Percentiles rank a stretch among this genome's conserved stretches.
phyloP scores from a whole-genome alignment of 2,797 vertebrate species.

The Mus minutoides region DNA sequence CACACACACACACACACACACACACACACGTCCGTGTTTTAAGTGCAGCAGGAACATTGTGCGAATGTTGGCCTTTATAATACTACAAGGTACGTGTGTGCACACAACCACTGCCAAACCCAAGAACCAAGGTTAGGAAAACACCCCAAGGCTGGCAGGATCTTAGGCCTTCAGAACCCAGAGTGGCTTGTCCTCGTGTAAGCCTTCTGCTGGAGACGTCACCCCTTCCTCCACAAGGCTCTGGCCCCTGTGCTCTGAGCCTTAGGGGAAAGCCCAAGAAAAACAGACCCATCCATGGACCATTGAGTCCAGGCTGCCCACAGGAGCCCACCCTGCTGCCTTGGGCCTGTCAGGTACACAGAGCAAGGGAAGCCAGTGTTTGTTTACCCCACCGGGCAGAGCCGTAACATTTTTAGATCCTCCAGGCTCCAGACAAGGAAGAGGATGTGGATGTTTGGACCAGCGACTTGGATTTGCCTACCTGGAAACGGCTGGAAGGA shows the following conservation, averaged over 20 bases:
- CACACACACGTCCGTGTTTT: background rate
- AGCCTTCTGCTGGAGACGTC: background rate
- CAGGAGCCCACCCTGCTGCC: background rate
- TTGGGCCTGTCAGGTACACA: slow-evolving; percentile 58
- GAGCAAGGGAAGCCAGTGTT: slow-evolving; percentile 70
- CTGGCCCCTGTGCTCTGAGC: background rate
- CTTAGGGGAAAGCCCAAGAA: slow-evolving; percentile 54
- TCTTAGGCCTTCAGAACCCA: background rate
- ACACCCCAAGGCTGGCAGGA: background rate
- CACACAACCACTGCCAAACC: background rate
- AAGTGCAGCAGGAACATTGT: background rate
- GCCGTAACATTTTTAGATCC: slow-evolving; percentile 73
- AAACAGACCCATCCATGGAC: slow-evolving; percentile 58
- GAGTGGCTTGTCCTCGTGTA: background rate
- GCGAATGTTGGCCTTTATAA: accelerated
- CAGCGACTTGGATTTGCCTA: slow-evolving; percentile 64
- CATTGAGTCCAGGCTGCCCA: background rate
- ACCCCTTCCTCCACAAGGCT: background rate
- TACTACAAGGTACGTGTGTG: accelerated
- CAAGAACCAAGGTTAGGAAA: background rate
- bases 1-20: too few relatives aligned
- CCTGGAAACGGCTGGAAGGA: slow-evolving; percentile 51
- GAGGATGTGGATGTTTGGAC: slow-evolving; percentile 90
- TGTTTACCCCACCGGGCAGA: slow-evolving; percentile 73
- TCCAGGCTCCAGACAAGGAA: slow-evolving; percentile 83